Evolutionary conservation across 2,113 vertebrate species (phyloP), one percentile per base, ranked within the genome.

Genomic region (Lepus timidus): DNA sequence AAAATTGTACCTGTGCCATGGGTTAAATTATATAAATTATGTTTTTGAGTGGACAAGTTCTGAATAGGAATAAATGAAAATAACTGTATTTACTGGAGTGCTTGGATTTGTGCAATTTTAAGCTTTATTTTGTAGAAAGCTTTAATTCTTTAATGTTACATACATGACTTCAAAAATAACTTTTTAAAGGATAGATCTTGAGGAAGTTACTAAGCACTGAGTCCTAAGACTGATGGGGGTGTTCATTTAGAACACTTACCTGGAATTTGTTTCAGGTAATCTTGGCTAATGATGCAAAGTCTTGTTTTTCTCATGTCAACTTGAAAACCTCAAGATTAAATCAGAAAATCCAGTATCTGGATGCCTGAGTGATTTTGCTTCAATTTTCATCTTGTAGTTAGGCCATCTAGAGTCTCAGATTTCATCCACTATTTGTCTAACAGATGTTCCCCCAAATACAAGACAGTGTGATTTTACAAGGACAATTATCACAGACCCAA

Each of bases 1-100:
- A 49, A 73, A 91, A 95, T 73, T 92, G 7, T 80, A 64, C 73
- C 78, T 93, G 55, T 88, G 52, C 22, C 20, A 51, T 52, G 39
- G 19, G 80, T 95, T 84, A 95, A 96, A 95, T 96, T 73, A 73
- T 76, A 93, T 81, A 82, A 90, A 84, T 88, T 88, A 85, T 85
- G n/a, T 84, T 88, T 95, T 87, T 85, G 81, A 92, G 49, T 8
- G 33, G 25, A 31, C 25, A 88, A 55, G 31, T 36, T 84, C 84
- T 91, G 74, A 89, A 86, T 55, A 76, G 31, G n/a, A 93, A 85
- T 81, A 95, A 81, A 78, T 73, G 81, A 94, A 96, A 96, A 96
- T 95, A 64, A 29, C 61, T 93, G 0, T 51, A 49, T 87, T 96
- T 90, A 84, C 68, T 52, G 51, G 25, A 80, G 1, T 81, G 73